Evolutionary conservation across 92 coral and sea anemone species (phyloP).

Genomic region (Siderastrea radians): DNA sequence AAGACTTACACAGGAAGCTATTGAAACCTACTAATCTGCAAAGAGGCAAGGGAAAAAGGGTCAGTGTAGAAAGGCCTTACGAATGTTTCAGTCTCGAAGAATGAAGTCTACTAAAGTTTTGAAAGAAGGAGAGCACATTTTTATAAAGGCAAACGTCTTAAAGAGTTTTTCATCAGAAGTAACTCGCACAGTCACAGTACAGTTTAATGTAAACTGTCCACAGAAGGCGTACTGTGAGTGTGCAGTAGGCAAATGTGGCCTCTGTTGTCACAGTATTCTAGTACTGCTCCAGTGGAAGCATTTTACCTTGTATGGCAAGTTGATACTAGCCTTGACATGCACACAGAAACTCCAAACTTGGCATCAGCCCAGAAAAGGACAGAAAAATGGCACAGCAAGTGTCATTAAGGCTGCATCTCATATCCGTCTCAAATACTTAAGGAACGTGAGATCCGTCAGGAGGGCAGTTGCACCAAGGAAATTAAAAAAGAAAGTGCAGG

Average conservation of each 20-base stretch:
- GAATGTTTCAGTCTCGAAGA: conserved; percentile 62
- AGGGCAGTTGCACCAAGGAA: conserved; percentile 29
- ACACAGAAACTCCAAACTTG: conserved; percentile 44
- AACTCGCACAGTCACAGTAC: conserved; percentile 60
- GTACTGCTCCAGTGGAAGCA: conserved; percentile 35
- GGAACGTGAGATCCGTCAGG: conserved; percentile 45
- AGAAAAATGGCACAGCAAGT: conserved; percentile 15
- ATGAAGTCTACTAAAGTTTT: conserved; percentile 56
- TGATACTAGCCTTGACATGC: conserved; percentile 39
- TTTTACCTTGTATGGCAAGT: conserved; percentile 5
- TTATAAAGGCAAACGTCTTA: conserved; percentile 49
- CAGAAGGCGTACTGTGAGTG: conserved; percentile 62
- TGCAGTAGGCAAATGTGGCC: conserved; percentile 57
- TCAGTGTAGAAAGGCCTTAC: conserved; percentile 54
- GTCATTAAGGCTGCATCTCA: conserved; percentile 51
- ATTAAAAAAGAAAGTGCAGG: conserved; percentile 33
- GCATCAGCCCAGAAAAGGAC: conserved; percentile 29
- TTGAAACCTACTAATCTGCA: conserved; percentile 37
- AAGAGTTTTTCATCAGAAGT: conserved; percentile 67
- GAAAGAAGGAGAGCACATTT: conserved; percentile 4
- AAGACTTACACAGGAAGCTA: conserved; percentile 20
- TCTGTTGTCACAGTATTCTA: conserved; percentile 50
- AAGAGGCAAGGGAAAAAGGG: conserved; percentile 63
- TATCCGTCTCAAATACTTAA: conserved; percentile 47
- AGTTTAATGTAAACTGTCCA: conserved; percentile 41